Conservation (phyloP, 2,113 vertebrate genomes). For the Rhea americana region DNA sequence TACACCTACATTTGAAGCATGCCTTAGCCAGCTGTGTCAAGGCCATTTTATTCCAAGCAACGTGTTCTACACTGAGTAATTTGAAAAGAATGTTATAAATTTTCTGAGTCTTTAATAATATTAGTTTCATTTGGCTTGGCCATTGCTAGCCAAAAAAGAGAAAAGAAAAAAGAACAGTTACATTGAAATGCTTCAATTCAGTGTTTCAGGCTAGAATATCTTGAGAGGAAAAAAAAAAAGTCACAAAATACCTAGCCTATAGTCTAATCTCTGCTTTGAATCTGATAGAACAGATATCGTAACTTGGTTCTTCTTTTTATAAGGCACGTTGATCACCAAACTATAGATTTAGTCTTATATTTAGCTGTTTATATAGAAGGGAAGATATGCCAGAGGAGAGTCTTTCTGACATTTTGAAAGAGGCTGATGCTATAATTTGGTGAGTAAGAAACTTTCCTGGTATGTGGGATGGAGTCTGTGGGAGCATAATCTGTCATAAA, state of each 20-base stretch:
- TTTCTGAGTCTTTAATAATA: neutral
- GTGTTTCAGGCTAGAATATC: neutral
- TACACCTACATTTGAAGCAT: neutral
- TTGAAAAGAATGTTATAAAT: neutral
- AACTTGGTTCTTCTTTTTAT: neutral
- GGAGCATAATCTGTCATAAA: conserved; percentile 40
- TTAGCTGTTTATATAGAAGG: neutral
- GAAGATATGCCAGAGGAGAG: neutral
- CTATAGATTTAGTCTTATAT: neutral
- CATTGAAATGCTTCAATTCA: neutral
- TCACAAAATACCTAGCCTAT: neutral
- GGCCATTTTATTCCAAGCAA: neutral
- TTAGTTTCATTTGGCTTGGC: neutral
- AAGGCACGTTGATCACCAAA: neutral
- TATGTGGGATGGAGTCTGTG: neutral
- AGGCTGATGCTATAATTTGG: neutral
- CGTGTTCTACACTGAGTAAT: neutral
- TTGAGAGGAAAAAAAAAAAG: neutral
- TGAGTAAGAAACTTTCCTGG: neutral
- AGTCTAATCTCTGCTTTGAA: neutral
- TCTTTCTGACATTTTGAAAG: conserved; percentile 5
- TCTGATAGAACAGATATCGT: neutral
- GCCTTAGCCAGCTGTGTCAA: neutral
- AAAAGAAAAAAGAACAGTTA: neutral
- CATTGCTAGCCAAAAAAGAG: neutral